Conservation (phyloP, 2,888 invertebrate species). For the Mellilla xanthometata region DNA sequence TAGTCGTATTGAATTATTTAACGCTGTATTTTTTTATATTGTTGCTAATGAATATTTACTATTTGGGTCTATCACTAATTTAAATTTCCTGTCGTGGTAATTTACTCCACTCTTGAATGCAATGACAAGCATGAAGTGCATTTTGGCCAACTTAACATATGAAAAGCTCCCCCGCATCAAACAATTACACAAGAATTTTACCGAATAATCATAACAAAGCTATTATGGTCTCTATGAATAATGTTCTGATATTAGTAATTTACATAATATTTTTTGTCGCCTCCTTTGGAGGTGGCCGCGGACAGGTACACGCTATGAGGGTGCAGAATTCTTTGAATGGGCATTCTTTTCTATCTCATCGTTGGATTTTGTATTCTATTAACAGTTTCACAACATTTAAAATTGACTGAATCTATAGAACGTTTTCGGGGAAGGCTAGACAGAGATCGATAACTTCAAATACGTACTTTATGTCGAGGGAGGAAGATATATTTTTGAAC, state of each 20-base stretch:
- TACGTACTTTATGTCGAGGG: slow-evolving; percentile 30
- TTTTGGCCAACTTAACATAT: slow-evolving; percentile 48
- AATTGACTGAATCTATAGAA: slow-evolving; percentile 19
- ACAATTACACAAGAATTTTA: slow-evolving; percentile 66
- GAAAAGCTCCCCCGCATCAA: slow-evolving; percentile 44
- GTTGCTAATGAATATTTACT: slow-evolving; percentile 21
- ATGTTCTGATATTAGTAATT: slow-evolving; percentile 75
- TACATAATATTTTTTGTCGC: slow-evolving; percentile 78
- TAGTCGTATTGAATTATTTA: slow-evolving; percentile 12
- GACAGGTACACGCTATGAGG: slow-evolving; percentile 79
- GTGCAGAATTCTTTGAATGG: slow-evolving; percentile 81
- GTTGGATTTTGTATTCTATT: slow-evolving; percentile 34
- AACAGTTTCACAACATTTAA: slow-evolving; percentile 29
- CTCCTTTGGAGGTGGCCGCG: slow-evolving; percentile 77
- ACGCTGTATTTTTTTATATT: slow-evolving; percentile 10
- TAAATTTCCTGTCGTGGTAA: slow-evolving; percentile 11
- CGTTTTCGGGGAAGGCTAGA: slow-evolving; percentile 36
- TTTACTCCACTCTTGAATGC: slow-evolving; percentile 16
- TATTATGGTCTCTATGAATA: slow-evolving; percentile 77
- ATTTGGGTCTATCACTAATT: slow-evolving; percentile 12
- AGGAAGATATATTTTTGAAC: slow-evolving; percentile 41
- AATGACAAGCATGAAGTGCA: slow-evolving; percentile 55
- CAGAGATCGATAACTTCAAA: slow-evolving; percentile 18
- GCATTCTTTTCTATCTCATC: slow-evolving; percentile 41
- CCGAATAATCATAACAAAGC: slow-evolving; percentile 79